Evolutionary conservation across 2,113 vertebrate species (phyloP).

Genomic region (Neomonachus schauinslandi): DNA sequence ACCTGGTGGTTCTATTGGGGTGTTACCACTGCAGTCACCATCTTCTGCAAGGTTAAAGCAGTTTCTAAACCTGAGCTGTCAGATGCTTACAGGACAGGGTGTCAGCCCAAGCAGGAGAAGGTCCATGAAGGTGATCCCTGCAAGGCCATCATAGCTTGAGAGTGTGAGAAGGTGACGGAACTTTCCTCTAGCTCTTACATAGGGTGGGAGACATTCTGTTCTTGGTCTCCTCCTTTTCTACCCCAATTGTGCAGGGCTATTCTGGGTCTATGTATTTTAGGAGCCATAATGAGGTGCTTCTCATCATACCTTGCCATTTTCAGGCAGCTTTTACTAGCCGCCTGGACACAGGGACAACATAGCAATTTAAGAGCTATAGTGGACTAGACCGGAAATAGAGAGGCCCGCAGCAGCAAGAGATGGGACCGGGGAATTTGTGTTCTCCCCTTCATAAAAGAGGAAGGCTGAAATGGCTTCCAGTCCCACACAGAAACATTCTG

Average conservation of each 20-base stretch:
- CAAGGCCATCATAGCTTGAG: neutral
- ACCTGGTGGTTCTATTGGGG: neutral
- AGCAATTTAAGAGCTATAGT: slow-evolving; percentile 80
- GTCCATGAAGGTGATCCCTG: neutral
- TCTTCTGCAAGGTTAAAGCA: neutral
- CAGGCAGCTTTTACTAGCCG: slow-evolving; percentile 68
- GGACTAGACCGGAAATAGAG: slow-evolving; percentile 76
- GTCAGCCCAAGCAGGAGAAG: neutral
- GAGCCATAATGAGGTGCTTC: slow-evolving; percentile 75
- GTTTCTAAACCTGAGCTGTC: neutral
- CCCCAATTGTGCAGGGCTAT: slow-evolving; percentile 55
- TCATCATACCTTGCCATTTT: slow-evolving; percentile 75
- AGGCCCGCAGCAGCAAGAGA: neutral
- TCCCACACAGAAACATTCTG: neutral
- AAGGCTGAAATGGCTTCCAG: neutral
- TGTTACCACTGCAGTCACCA: accelerated
- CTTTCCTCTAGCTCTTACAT: neutral
- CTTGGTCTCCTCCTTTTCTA: neutral
- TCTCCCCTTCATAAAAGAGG: neutral
- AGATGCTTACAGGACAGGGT: neutral
- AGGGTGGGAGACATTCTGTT: neutral
- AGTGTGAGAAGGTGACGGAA: neutral
- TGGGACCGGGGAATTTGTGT: neutral
- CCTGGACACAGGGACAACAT: slow-evolving; percentile 65
- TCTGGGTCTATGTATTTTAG: slow-evolving; percentile 70